A percentile compares a stretch with the other conserved stretches of the same genome.
Evolutionary conservation across 2,113 vertebrate genomes (phyloP).

Genomic region (Tenrec ecaudatus): DNA sequence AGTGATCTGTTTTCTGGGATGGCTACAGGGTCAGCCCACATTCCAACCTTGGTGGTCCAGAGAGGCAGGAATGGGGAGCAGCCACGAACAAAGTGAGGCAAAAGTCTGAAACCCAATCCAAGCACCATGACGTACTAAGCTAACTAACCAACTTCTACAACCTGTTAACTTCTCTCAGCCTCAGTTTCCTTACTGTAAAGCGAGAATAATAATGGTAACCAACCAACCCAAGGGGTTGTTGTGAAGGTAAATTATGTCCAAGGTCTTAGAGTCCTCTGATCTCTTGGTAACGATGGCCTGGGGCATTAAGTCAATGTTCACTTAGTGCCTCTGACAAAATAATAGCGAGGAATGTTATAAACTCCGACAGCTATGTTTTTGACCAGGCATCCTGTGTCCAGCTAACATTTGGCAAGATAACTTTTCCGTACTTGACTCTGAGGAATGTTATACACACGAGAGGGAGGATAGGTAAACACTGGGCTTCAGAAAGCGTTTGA

Average conservation of each 20-base stretch:
- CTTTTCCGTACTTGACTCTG: neutral
- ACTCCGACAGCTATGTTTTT: neutral
- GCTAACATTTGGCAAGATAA: constrained; percentile 10
- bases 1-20: neutral
- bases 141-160: neutral
- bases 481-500: neutral
- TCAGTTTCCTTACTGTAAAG: neutral
- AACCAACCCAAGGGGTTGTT: neutral
- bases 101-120: neutral
- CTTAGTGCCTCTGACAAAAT: neutral
- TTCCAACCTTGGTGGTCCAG: neutral
- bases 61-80: neutral
- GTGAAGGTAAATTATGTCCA: neutral
- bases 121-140: neutral
- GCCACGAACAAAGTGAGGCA: neutral
- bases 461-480: neutral
- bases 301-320: neutral
- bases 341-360: neutral
- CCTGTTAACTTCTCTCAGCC: neutral
- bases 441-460: constrained; percentile 28
- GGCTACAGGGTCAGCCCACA: neutral
- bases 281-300: neutral
- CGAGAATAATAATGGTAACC: neutral
- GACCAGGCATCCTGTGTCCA: neutral
- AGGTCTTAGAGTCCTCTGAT: neutral